phyloP scores from a whole-genome alignment of 2,888 invertebrate species.

The Allolobophora icterica region DNA sequence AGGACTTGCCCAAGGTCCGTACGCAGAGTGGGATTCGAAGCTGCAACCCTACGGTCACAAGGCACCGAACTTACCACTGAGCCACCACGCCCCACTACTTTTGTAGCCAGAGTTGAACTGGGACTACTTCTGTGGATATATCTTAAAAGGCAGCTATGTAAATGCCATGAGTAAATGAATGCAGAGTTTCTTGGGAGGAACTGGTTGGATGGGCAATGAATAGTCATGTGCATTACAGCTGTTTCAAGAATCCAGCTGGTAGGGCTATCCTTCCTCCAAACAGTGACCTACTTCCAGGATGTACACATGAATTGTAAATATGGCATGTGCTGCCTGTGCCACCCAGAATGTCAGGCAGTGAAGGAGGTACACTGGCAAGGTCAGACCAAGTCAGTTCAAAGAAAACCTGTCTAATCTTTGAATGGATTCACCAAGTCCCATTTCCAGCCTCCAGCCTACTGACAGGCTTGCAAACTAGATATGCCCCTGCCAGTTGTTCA shows the following conservation, averaged over 20 bases:
- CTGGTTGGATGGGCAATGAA: neutral
- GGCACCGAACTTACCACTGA: no score
- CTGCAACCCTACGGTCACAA: no score
- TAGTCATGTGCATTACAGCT: neutral
- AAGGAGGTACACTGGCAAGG: neutral
- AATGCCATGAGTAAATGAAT: neutral
- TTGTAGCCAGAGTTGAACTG: neutral
- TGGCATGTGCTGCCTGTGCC: neutral
- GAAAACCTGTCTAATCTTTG: slow-evolving; percentile 10
- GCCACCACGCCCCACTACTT: no score
- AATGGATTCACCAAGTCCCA: neutral
- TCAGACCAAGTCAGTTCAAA: slow-evolving; percentile 11
- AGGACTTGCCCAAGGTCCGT: no score
- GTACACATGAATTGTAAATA: slow-evolving; percentile 6
- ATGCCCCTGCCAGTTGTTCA: neutral
- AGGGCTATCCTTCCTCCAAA: neutral
- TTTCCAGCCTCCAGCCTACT: neutral
- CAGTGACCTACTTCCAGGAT: slow-evolving; percentile 8
- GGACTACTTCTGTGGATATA: neutral
- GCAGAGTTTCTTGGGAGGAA: neutral
- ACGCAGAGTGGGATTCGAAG: no score
- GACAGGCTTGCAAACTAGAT: neutral
- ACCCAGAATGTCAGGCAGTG: neutral
- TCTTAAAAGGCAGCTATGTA: neutral
- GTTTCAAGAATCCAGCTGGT: neutral